Evolutionary conservation across 2,797 vertebrate genomes (phyloP).

Genomic region (Fratercula arctica): DNA sequence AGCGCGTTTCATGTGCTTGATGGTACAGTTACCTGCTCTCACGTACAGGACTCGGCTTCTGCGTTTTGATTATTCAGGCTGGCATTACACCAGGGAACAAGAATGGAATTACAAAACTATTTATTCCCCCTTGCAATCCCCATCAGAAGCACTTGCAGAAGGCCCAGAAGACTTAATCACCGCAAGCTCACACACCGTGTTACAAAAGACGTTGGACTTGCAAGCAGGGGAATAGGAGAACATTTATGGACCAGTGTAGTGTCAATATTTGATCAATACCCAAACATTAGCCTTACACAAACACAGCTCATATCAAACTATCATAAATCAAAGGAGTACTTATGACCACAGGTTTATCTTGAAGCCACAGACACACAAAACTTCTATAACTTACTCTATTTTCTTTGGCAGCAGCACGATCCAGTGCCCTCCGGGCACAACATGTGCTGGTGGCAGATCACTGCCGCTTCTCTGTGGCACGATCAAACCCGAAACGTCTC

Average conservation of each 20-base stretch:
- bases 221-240: not conserved
- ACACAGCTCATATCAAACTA: not conserved
- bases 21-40: not conserved
- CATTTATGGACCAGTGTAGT: not conserved
- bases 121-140: too few species aligned
- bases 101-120: not conserved
- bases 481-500: not conserved
- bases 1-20: rapidly evolving
- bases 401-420: rapidly evolving
- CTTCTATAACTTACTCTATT: not conserved
- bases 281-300: not conserved
- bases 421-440: not conserved
- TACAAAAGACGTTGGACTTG: not conserved
- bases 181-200: rapidly evolving
- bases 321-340: not conserved
- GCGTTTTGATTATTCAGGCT: rapidly evolving
- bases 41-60: not conserved
- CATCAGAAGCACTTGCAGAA: not conserved
- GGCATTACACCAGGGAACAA: not conserved
- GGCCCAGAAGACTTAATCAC: not conserved
- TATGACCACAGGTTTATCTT: not conserved
- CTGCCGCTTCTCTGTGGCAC: not conserved
- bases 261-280: not conserved
- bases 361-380: not conserved
- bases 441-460: rapidly evolving